These are phyloP conservation scores for Miltochrista miniata DNA, from an alignment of 2,888 invertebrate species.

Conservation along the genomic window DNA sequence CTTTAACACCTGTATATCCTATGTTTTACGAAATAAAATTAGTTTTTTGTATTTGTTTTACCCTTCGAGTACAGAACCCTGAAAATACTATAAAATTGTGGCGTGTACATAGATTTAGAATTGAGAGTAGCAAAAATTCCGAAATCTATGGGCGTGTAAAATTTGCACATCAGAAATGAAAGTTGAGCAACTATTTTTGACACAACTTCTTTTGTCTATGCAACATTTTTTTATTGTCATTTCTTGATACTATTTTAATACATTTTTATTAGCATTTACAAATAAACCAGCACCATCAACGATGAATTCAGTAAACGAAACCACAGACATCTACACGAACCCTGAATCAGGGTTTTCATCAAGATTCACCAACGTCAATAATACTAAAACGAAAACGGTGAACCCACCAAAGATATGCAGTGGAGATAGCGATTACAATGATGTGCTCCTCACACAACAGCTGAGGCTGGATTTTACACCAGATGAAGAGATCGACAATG, in stretches of 20 bases:
- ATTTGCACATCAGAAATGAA: too few species aligned
- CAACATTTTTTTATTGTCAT: background rate
- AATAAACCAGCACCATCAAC: background rate
- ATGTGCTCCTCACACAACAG: background rate
- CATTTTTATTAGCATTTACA: background rate
- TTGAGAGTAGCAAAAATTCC: too few species aligned
- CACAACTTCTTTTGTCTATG: too few species aligned
- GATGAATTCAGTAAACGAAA: background rate
- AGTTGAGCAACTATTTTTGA: too few species aligned
- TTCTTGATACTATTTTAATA: background rate
- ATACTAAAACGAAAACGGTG: background rate
- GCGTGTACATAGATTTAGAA: too few species aligned
- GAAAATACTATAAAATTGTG: too few species aligned
- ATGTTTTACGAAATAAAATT: too few species aligned
- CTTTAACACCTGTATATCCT: too few species aligned
- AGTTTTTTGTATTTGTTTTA: too few species aligned
- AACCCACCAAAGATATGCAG: background rate
- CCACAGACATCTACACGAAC: background rate
- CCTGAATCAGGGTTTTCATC: background rate
- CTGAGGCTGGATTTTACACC: constrained; percentile 33
- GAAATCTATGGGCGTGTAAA: too few species aligned
- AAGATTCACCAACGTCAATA: background rate
- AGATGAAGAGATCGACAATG: constrained; percentile 38
- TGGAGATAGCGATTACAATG: background rate
- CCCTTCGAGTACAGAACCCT: too few species aligned